Base-by-base conservation (phyloP, 1,140 invertebrate genomes). In the Phenacoccus solenopsis region DNA sequence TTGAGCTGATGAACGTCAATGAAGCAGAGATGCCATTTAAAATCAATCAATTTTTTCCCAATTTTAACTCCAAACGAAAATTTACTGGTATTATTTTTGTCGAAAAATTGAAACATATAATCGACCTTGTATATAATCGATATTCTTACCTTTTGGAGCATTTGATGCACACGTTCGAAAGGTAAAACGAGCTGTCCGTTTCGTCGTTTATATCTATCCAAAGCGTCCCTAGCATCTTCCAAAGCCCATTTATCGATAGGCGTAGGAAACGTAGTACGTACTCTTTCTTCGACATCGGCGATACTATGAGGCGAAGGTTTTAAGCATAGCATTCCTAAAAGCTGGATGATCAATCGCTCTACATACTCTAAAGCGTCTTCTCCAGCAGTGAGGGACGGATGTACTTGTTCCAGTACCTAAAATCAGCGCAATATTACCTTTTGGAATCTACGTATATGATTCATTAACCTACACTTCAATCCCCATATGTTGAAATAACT, bases 321-420 rank as follows among this genome's bases (percentile, higher is more conserved):
- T 35, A 89, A 88, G 80, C 92, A 96, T 28, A 98, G 82, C 85
- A 92, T 92, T 1, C 87, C 88, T 74, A 98, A 80, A 38, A 98
- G 83, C 70, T 91, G 87, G 20, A 98, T 81, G 76, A 96, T 94
- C 57, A 98, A 84, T 71, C 86, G 88, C 81, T 98, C 95, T 61
- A 98, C 91, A 79, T 95, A 97, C 69, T 93, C 86, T 73, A 98
- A 81, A 0, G 94, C 94, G 82, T 95, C 94, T 74, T 95, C 90
- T 76, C 89, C 86, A 22, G 91, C 91, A 72, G 84, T 87, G 75
- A 98, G 80, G 56, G 87, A 87, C 9, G 92, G 90, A 81, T 97
- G 93, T 68, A 95, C 90, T 81, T 94, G 91, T 75, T 91, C 88
- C 38, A 49, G 38, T 16, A 49, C 38, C 38, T 49, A 2, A 2